Evolutionary conservation across 2,888 invertebrate species (phyloP).

Genomic region (Resseliella maxima): DNA sequence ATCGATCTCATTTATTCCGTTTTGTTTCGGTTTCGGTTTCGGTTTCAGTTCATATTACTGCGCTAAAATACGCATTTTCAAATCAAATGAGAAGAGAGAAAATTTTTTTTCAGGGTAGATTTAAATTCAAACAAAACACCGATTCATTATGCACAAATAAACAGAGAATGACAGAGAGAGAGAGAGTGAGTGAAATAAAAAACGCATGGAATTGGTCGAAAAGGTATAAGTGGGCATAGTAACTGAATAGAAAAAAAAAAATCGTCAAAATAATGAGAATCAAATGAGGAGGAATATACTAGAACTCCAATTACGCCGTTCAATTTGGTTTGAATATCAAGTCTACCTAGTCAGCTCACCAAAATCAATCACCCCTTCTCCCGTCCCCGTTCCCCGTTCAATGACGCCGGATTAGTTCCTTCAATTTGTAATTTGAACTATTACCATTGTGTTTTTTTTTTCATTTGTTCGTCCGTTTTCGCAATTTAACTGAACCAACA

Average conservation of each 20-base stretch:
- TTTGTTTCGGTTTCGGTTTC: too few species aligned
- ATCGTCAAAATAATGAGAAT: constrained; percentile 51
- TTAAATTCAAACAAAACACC: neutral
- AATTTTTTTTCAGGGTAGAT: neutral
- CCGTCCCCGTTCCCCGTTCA: too few species aligned
- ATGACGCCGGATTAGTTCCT: neutral
- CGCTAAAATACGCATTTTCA: constrained; percentile 1
- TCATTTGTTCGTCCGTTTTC: neutral
- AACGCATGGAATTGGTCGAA: neutral
- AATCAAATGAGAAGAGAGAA: neutral
- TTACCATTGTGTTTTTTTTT: neutral
- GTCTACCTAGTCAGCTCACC: neutral
- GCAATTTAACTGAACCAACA: neutral
- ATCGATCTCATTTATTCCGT: constrained; percentile 19
- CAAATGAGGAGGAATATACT: neutral
- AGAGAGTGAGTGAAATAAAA: neutral
- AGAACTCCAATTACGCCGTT: constrained; percentile 24
- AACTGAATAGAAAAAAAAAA: constrained; percentile 2
- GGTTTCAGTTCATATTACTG: neutral
- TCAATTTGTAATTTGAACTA: constrained; percentile 53
- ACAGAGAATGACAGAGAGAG: too few species aligned
- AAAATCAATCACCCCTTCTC: neutral
- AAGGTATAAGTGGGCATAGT: neutral
- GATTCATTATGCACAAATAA: neutral
- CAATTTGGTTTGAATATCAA: constrained; percentile 38